Base-by-base conservation (phyloP, 2,888 invertebrate species). In the Cabera pusaria region DNA sequence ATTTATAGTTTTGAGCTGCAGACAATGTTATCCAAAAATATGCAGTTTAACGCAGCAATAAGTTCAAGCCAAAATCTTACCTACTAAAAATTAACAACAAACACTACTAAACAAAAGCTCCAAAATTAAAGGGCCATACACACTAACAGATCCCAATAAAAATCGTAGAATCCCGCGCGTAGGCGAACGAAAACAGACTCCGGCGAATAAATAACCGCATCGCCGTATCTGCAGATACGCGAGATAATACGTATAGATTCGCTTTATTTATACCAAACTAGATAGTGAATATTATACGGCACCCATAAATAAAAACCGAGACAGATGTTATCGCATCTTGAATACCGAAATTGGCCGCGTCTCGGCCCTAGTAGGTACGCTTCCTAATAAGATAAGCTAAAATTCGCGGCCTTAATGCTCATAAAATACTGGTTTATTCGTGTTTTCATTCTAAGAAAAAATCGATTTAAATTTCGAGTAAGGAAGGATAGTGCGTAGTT, bases 221-320 rank as follows among this genome's bases (percentile, higher is more conserved):
- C 73, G 45, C 20, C 35, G 38, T 39, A 64, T 68, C 67, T 66
- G 50, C 41, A 66, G 75, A 74, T 74, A 55, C 44, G 59, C 49
- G 55, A 69, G 75, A 73, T 75, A 65, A 59, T 63, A 59, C 59
- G 38, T 53, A 67, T 68, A 73, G 72, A 73, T 73, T 59, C 52
- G 56, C 61, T 61, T 72, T 70, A 73, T 72, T 73, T 72, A 75
- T 72, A 67, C 59, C 56, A 49, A 56, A 60, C 64, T 73, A 73
- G 69, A 71, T 72, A 64, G 67, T 61, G 62, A 69, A 74, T 68
- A 72, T 68, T 64, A 67, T 66, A 61, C 64, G 52, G 47, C 39
- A 46, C 33, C 55, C 66, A 72, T 77, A 78, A 78, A 79, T 78
- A 76, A 78, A 77, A 77, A 71, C 63, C 55, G 63, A 72, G 72